Conservation (phyloP, 2,888 invertebrate species). For the Horisme vitalbata region DNA sequence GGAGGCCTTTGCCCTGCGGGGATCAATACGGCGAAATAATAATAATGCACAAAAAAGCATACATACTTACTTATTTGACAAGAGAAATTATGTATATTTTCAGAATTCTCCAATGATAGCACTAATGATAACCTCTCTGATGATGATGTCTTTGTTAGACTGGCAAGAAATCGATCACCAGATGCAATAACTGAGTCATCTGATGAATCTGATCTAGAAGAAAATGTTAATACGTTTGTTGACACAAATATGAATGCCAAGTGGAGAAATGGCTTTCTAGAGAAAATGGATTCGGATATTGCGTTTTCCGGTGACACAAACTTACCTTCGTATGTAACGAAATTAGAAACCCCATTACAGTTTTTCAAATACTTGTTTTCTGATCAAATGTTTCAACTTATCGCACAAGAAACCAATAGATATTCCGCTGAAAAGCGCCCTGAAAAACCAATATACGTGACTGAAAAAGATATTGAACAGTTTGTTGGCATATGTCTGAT, state of each 20-base stretch:
- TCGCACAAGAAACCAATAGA: neutral
- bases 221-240: neutral
- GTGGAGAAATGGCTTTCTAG: conserved; percentile 6
- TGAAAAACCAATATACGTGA: conserved; percentile 2
- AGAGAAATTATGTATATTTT: no score
- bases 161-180: no score
- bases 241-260: neutral
- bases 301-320: conserved; percentile 1
- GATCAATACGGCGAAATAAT: no score
- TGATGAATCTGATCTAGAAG: conserved; percentile 4
- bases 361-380: conserved; percentile 16
- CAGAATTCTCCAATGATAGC: no score
- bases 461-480: conserved; percentile 2
- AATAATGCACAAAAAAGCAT: no score
- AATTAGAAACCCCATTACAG: conserved; percentile 9
- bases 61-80: no score
- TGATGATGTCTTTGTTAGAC: neutral
- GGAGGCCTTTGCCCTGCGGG: no score
- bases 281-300: neutral
- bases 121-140: conserved; percentile 6
- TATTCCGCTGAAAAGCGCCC: conserved; percentile 10
- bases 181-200: conserved; percentile 4
- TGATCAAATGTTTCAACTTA: conserved; percentile 2
- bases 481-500: conserved; percentile 6
- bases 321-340: conserved; percentile 7